Conservation (phyloP, 1,140 invertebrate species). For the Bilobella aurantiaca region DNA sequence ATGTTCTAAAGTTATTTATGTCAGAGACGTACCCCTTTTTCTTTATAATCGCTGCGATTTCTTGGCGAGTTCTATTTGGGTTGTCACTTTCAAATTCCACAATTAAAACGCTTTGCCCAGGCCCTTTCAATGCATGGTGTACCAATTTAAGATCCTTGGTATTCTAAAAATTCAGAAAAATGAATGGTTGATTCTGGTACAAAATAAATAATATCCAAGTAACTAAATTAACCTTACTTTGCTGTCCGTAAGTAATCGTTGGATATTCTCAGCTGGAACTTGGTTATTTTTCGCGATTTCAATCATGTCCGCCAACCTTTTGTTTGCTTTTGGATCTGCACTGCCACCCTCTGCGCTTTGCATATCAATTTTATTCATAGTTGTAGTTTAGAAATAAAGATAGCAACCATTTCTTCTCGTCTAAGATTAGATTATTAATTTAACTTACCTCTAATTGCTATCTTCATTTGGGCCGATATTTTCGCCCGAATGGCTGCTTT, state of each 20-base stretch:
- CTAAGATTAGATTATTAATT: background rate
- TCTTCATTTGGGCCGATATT: conserved; percentile 16
- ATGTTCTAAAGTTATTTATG: background rate
- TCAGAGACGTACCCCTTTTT: conserved; percentile 19
- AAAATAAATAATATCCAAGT: background rate
- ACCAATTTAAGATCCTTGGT: background rate
- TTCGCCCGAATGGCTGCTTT: conserved; percentile 31
- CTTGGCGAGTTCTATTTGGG: conserved; percentile 14
- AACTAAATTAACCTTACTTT: background rate
- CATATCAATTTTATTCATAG: background rate
- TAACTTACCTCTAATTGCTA: conserved; percentile 19
- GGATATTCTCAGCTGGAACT: conserved; percentile 17
- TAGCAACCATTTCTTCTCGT: background rate
- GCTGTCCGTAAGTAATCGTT: conserved; percentile 9
- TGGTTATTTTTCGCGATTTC: conserved; percentile 12
- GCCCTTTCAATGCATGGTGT: conserved; percentile 10
- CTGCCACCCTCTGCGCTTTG: conserved; percentile 16
- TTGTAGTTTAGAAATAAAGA: background rate
- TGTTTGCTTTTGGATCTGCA: conserved; percentile 23
- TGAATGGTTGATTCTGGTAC: background rate
- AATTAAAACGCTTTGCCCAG: conserved; percentile 16
- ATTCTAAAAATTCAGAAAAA: background rate
- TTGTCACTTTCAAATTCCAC: conserved; percentile 11
- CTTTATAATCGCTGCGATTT: conserved; percentile 17
- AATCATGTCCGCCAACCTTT: conserved; percentile 18